These are phyloP conservation scores for Xenopus laevis DNA, from an alignment of 2,113 vertebrate species.

Conservation along the genomic window DNA sequence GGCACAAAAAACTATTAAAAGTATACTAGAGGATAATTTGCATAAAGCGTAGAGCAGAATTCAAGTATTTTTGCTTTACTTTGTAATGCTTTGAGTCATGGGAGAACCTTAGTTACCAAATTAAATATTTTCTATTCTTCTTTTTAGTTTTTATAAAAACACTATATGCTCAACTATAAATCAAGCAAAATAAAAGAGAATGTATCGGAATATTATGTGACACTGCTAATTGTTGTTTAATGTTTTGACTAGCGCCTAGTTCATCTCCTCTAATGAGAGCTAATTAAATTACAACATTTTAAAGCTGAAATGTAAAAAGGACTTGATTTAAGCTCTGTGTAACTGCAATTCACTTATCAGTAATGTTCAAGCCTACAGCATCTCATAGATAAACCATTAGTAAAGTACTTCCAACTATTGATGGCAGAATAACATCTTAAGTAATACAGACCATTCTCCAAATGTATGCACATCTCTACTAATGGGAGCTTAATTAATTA, in stretches of 20 bases:
- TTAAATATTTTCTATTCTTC: too few relatives aligned
- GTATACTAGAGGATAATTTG: too few relatives aligned
- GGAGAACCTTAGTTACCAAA: too few relatives aligned
- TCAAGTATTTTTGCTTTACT: too few relatives aligned
- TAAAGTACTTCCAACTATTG: neutral
- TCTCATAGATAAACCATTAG: slow-evolving; percentile 21
- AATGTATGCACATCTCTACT: slow-evolving; percentile 7
- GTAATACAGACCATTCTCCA: neutral
- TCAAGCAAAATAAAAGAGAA: too few relatives aligned
- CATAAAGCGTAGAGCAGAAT: too few relatives aligned
- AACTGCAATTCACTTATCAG: neutral
- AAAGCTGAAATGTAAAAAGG: neutral
- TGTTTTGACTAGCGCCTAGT: neutral
- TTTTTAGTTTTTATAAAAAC: too few relatives aligned
- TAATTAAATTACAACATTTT: neutral
- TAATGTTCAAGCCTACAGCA: neutral
- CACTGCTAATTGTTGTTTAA: neutral
- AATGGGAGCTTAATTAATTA: slow-evolving; percentile 42
- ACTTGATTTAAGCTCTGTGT: neutral
- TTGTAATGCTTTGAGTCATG: too few relatives aligned
- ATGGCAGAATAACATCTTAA: neutral
- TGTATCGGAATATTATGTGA: too few relatives aligned
- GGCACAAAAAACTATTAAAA: too few relatives aligned
- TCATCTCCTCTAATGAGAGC: neutral
- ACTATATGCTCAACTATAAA: too few relatives aligned